These are phyloP conservation scores for Ellobius talpinus DNA, from an alignment of 2,113 vertebrate genomes.

Conservation along the genomic window DNA sequence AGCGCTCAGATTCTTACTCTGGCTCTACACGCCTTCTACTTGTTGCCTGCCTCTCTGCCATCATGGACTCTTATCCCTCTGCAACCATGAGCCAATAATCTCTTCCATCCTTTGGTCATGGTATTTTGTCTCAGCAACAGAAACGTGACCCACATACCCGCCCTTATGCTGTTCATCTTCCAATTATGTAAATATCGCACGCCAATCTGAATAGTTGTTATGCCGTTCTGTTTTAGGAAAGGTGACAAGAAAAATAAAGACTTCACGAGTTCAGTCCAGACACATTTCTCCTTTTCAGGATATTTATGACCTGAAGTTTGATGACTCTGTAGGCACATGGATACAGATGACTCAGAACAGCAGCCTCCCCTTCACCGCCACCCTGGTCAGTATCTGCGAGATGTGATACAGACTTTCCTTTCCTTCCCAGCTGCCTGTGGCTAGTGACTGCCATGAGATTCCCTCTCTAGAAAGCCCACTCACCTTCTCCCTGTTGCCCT, in stretches of 20 bases:
- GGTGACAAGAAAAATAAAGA: neutral
- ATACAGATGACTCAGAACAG: neutral
- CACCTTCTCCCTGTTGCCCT: neutral
- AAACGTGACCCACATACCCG: neutral
- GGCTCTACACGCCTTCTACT: neutral
- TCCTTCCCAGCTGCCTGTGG: neutral
- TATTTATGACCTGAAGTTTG: neutral
- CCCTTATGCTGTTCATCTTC: neutral
- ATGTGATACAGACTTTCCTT: neutral
- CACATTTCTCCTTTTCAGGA: neutral
- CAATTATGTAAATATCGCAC: neutral
- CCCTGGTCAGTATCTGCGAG: neutral
- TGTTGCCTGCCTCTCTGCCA: neutral
- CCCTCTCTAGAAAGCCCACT: neutral
- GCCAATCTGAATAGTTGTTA: neutral
- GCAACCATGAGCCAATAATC: neutral
- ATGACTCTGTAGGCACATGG: neutral
- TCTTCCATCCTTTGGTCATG: neutral
- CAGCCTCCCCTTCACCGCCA: rapidly evolving
- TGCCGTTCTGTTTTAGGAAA: neutral
- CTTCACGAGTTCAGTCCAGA: neutral
- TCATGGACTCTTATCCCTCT: neutral
- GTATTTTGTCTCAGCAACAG: neutral
- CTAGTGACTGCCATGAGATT: too few species aligned
- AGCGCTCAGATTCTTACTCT: neutral